Base-by-base conservation (phyloP, 2,888 invertebrate genomes). In the Lepidochrysops patricia region DNA sequence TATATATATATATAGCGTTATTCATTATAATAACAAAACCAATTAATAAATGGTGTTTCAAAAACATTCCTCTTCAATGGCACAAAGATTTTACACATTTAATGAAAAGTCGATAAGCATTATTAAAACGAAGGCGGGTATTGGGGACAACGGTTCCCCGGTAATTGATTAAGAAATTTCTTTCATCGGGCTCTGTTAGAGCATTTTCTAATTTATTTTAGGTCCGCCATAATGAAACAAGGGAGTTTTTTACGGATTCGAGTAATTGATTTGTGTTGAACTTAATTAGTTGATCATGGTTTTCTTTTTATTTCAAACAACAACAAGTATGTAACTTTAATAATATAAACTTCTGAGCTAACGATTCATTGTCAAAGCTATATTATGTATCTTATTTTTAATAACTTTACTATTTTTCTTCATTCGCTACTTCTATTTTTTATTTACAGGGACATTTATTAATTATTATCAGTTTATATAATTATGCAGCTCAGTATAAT, bases 151-250 rank as follows among this genome's bases (percentile, higher is more conserved):
- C 13, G 25, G 26, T 37, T 37, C 37, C 13, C 9, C 37, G 26
- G 13, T 50, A 50, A 50, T 50, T 50, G 50, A 50, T 50, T 50
- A 50, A 50, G 50, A 50, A 50, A 50, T 50, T 26, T 25, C 25
- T 50, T 50, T 50, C 25, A 26, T 50, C 50, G 50, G 26, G 50
- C 2, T 25, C 6, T 26, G 50, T 26, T 26, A n/a, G 13, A 26
- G 26, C 50, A 26, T 26, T 26, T 25, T 50, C 26, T 26, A 26
- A 50, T 50, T 50, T 50, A 50, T 50, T 50, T 50, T 26, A 26
- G 26, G 25, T 50, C 26, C 50, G 19, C 43, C 37, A 43, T 43
- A 23, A 43, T 43, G 9, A 43, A 43, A 43, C 43, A 43, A 43
- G 19, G 43, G 23, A 19, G 43, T 43, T 43, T 43, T 43, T 43